Evolutionary conservation across 2,888 invertebrate species (phyloP).

Genomic region (Chrysodeixis includens): DNA sequence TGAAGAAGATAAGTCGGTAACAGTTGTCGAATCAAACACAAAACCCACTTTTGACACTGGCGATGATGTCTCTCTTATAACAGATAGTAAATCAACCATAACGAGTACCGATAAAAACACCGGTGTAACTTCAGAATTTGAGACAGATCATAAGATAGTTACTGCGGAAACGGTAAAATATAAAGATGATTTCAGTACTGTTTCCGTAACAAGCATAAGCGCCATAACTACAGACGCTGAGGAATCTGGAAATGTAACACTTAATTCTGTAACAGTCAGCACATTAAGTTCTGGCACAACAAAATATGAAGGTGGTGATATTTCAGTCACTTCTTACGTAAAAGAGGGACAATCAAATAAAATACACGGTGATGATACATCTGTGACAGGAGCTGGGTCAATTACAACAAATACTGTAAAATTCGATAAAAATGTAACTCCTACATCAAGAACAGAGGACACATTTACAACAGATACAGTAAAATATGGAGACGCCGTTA

Average conservation of each 20-base stretch:
- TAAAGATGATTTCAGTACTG: not conserved
- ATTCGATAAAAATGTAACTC: not conserved
- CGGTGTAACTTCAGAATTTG: not conserved
- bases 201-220: not conserved
- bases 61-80: not conserved
- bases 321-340: not conserved
- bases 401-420: not conserved
- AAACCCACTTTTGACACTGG: not conserved
- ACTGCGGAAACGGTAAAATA: not conserved
- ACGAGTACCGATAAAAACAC: not conserved
- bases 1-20: not conserved
- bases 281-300: not conserved
- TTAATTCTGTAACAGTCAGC: not conserved
- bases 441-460: not conserved
- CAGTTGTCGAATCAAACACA: not conserved
- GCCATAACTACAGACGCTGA: not conserved
- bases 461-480: not conserved
- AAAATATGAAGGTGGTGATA: not conserved
- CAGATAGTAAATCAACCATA: not conserved
- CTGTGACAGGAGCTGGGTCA: not conserved
- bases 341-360: not conserved
- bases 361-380: not conserved
- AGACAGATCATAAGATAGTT: not conserved
- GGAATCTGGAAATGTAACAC: not conserved
- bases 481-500: not conserved